phyloP scores from a whole-genome alignment of 1,140 invertebrate genomes.

The Aphelinus certus region DNA sequence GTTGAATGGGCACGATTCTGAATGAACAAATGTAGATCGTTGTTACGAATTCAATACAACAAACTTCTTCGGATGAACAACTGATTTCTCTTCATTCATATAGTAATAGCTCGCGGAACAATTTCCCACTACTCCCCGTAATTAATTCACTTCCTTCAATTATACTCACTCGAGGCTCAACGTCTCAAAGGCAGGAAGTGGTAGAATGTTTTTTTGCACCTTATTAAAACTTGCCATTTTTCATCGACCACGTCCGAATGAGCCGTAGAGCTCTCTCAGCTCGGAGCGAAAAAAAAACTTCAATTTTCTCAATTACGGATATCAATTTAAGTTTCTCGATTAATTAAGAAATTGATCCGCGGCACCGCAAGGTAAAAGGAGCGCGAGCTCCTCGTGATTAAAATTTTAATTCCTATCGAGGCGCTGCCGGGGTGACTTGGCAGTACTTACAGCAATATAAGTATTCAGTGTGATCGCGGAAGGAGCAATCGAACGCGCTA shows the following conservation, averaged over 20 bases:
- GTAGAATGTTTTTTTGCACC: background rate
- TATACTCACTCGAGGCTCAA: background rate
- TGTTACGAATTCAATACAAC: background rate
- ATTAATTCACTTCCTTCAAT: slow-evolving; percentile 8
- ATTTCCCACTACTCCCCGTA: too few species aligned
- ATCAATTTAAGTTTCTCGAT: slow-evolving; percentile 40
- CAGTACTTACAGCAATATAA: slow-evolving; percentile 5
- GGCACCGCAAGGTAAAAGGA: background rate
- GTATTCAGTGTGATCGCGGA: slow-evolving; percentile 2
- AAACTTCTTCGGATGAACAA: too few species aligned
- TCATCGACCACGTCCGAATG: background rate
- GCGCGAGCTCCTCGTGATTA: slow-evolving; percentile 17
- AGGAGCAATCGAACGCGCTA: slow-evolving; percentile 25
- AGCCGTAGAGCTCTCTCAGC: too few species aligned
- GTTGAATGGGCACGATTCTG: background rate
- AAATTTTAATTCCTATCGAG: slow-evolving; percentile 38
- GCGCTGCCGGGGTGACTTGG: background rate
- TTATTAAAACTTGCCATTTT: slow-evolving; percentile 26
- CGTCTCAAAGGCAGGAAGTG: background rate
- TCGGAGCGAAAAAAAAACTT: slow-evolving; percentile 2
- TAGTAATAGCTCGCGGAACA: too few species aligned
- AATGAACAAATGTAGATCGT: background rate
- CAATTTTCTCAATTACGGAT: slow-evolving; percentile 30
- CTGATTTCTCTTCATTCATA: too few species aligned
- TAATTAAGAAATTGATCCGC: slow-evolving; percentile 41